phyloP scores from a whole-genome alignment of 2,797 vertebrate species.

The Gallinago nigripennis region DNA sequence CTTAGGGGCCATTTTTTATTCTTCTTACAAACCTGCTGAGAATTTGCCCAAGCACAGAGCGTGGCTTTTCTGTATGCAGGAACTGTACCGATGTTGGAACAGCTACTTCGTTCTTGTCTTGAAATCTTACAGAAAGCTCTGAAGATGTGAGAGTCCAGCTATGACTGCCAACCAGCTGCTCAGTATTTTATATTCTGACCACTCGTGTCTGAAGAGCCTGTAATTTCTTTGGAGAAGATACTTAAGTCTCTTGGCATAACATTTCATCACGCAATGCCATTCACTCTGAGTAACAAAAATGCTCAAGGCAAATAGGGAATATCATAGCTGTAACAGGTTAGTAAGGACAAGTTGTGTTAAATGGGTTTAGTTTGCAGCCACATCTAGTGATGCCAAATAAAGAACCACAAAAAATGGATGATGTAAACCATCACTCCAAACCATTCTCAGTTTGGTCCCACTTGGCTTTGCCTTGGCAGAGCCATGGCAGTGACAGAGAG shows the following conservation, averaged over 20 bases:
- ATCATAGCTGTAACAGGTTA: neutral
- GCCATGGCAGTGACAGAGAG: neutral
- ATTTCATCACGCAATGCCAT: neutral
- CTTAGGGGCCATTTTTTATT: neutral
- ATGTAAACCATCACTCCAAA: neutral
- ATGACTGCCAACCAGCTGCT: neutral
- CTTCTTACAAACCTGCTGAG: constrained; percentile 8
- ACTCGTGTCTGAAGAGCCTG: neutral
- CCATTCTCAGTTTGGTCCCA: neutral
- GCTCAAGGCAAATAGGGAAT: neutral
- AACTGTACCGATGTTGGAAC: neutral
- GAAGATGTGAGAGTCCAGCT: neutral
- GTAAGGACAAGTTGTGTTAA: neutral
- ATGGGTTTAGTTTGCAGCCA: neutral
- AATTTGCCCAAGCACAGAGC: neutral
- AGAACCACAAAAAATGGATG: rapidly evolving
- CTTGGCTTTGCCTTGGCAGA: neutral
- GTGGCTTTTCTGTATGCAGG: neutral
- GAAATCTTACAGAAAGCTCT: neutral
- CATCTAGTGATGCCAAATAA: neutral
- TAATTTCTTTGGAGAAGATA: neutral
- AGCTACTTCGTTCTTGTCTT: neutral
- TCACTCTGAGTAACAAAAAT: neutral
- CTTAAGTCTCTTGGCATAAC: neutral
- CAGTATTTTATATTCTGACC: neutral